phyloP scores from a whole-genome alignment of 1,140 invertebrate species.

The Adelges cooleyi region DNA sequence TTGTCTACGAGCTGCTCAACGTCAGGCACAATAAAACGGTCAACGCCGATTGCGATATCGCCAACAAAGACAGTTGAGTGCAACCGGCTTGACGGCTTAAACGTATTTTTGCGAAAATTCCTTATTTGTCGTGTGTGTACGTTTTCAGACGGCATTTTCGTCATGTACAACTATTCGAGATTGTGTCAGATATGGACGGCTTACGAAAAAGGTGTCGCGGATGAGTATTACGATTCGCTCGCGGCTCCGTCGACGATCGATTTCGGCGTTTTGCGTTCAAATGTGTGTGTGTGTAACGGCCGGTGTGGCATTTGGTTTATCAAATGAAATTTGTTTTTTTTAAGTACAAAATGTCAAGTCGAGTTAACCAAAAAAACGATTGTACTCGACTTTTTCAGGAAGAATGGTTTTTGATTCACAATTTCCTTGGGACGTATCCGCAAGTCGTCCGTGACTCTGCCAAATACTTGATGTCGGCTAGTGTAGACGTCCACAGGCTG shows the following conservation, averaged over 20 bases:
- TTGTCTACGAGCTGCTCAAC: slow-evolving; percentile 10
- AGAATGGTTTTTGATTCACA: slow-evolving; percentile 10
- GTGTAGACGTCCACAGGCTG: background rate
- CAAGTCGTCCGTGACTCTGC: background rate
- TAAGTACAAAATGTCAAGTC: too few relatives aligned
- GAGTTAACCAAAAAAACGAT: too few relatives aligned
- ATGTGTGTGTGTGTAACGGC: too few relatives aligned
- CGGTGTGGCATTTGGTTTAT: too few relatives aligned
- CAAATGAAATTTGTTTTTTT: too few relatives aligned
- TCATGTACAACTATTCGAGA: slow-evolving; percentile 23
- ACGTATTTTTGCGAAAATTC: background rate
- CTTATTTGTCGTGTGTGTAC: background rate
- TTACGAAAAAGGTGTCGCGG: background rate
- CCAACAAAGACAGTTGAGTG: slow-evolving; percentile 16
- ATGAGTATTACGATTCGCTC: background rate
- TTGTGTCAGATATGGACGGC: background rate
- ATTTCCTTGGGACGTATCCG: background rate
- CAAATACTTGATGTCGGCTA: background rate
- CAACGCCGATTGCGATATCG: background rate
- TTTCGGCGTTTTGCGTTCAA: background rate
- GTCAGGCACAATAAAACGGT: slow-evolving; percentile 2
- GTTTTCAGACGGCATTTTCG: slow-evolving; percentile 9
- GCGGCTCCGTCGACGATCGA: background rate
- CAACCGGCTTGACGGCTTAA: background rate
- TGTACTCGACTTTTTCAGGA: too few relatives aligned